Evolutionary conservation across 2,888 invertebrate genomes (phyloP), one percentile per base, ranked within the genome.

Genomic region (Eupithecia pulchellata): DNA sequence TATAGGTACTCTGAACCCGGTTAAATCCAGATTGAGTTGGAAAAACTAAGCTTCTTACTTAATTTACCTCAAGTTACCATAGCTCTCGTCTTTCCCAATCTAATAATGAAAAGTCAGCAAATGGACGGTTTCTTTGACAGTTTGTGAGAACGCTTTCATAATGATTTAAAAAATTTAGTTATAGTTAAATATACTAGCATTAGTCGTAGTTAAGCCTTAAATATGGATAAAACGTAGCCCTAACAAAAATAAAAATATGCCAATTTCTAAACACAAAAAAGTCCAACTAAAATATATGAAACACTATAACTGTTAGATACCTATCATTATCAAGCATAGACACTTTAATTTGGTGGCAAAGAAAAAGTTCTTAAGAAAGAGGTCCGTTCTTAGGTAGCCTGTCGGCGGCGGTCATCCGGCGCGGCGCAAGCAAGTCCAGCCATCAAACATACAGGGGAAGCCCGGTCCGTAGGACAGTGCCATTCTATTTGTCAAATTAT

Each of bases 401-500:
- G 13, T 13, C 36, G 9, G 13, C 36, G n/a, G n/a, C n/a, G n/a
- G n/a, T n/a, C n/a, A n/a, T n/a, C n/a, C n/a, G n/a, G n/a, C n/a
- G n/a, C 36, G 14, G 13, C 8, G 2, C 47, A 2, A 42, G 1
- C 20, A 1, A 11, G 47, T 1, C 4, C 20, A 25, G 25, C 72
- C 68, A 72, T 74, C 75, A 73, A 74, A 78, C 76, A 71, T 75
- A 76, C 68, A 75, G 78, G 75, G 66, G 78, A 78, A 86, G 87
- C 89, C 88, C 78, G 86, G 57, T 57, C 86, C n/a, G n/a, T n/a
- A n/a, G 91, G 90, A 90, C 91, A 86, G 82, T 87, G 89, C 91
- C 89, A 93, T 93, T 92, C 93, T 93, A 93, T 93, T 93, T 93
- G 80, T 74, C 76, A 91, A 92, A 93, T 93, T 91, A 92, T 91